phyloP scores from a whole-genome alignment of 2,113 vertebrate genomes.

The Oenanthe oenanthe region DNA sequence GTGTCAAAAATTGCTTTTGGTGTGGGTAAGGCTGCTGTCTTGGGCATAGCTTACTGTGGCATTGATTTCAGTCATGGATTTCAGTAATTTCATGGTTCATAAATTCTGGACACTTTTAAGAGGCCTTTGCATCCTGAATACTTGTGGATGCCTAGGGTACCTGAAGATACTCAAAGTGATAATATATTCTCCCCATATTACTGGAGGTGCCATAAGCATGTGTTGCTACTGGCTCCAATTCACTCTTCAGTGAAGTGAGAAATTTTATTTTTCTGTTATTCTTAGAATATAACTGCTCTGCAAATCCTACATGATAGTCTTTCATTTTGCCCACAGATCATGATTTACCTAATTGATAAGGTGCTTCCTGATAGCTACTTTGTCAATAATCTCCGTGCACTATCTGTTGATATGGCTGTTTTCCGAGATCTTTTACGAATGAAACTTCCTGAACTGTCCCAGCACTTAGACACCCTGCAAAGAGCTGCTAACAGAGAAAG shows the following conservation, averaged over 20 bases:
- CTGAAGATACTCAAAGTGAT: not conserved
- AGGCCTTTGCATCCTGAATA: not conserved
- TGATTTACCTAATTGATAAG: constrained; percentile 99
- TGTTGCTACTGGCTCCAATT: not conserved
- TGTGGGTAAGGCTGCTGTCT: not conserved
- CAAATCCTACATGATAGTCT: not conserved
- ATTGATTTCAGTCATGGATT: not conserved
- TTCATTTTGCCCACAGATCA: constrained; percentile 81
- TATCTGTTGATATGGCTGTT: constrained; percentile 94
- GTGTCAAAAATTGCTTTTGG: not conserved
- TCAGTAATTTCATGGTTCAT: not conserved
- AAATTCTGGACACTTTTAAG: not conserved
- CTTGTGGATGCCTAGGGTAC: not conserved
- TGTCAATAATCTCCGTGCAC: constrained; percentile 93
- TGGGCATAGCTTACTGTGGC: not conserved
- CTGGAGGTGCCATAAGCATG: not conserved
- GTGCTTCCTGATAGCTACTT: constrained; percentile 98
- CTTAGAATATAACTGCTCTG: not conserved
- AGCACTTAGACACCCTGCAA: constrained; percentile 86
- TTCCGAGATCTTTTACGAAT: constrained; percentile 87
- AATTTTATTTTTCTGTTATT: not conserved
- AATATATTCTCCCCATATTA: not conserved
- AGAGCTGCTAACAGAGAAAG: constrained; percentile 85
- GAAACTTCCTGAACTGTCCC: constrained; percentile 87
- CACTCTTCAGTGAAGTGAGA: not conserved